These are phyloP conservation scores for Subanguina moxae DNA, from an alignment of 1,140 invertebrate genomes.

Conservation along the genomic window DNA sequence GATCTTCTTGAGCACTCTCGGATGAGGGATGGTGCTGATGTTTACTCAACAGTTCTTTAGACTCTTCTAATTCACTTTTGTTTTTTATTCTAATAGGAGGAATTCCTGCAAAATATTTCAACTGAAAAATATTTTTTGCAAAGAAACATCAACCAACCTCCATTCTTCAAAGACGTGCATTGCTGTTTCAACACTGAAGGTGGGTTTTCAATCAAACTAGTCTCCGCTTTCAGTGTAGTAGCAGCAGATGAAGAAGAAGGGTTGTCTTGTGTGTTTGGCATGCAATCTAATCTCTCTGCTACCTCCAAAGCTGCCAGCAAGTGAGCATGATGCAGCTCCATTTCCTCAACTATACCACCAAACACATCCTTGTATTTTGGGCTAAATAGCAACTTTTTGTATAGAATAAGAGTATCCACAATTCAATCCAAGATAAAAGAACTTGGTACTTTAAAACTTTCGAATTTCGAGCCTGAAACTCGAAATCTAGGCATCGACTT, in stretches of 20 bases:
- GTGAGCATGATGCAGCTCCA: constrained; percentile 26
- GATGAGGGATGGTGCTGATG: not conserved
- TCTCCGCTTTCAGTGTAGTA: not conserved
- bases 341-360: constrained; percentile 27
- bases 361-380: constrained; percentile 43
- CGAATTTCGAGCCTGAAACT: too few relatives aligned
- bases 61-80: not conserved
- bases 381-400: not conserved
- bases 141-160: not conserved
- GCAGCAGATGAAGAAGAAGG: not conserved
- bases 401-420: too few relatives aligned
- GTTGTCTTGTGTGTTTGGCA: not conserved
- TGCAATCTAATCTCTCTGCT: not conserved
- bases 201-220: not conserved
- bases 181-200: not conserved
- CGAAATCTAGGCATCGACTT: too few relatives aligned
- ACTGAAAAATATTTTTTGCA: not conserved
- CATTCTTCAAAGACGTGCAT: not conserved
- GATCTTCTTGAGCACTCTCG: not conserved
- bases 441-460: too few relatives aligned
- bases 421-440: too few relatives aligned
- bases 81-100: not conserved
- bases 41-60: not conserved
- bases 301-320: constrained; percentile 17
- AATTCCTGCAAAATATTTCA: not conserved